Evolutionary conservation across 1,140 invertebrate species (phyloP), one percentile per base, ranked within the genome.

Genomic region (Papilio polytes): DNA sequence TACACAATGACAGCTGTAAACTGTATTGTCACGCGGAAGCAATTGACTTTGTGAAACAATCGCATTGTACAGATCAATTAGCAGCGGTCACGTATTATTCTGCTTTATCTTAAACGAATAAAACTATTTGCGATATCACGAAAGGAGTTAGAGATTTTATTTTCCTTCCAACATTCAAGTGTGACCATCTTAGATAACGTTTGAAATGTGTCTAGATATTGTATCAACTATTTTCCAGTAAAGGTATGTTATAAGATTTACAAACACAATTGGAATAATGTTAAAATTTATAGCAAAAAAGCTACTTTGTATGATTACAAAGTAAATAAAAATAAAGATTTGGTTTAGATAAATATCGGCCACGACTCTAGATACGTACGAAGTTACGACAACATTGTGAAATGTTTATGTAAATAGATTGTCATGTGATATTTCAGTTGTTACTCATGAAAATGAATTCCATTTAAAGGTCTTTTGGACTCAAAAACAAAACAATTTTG

Each of bases 141-240:
- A 76, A 10, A n/a, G 12, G 20, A 22, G 26, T 77, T 59, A 51
- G 31, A 53, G 74, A 77, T 77, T 76, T 56, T 31, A 77, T 36
- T 36, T 77, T 13, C 12, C 74, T n/a, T 78, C 59, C 31, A 26
- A 78, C 51, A 41, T 78, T 78, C 15, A 51, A 56, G 51, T 78
- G 74, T 77, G 74, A 77, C 48, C 48, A 77, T 78, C 74, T 78
- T 56, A 59, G 74, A 78, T 78, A 78, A 78, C 26, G 26, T 78
- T 31, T 76, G 46, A 70, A 48, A 76, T 76, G n/a, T 56, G 74
- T 78, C 74, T 56, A 56, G 74, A 78, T 78, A 78, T 18, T 41
- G 74, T 59, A 78, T 36, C 48, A 78, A 53, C 48, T 59, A n/a
- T 18, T 20, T 36, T 59, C 31, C 10, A 36, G 74, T 48, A 31